phyloP scores from a whole-genome alignment of 2,113 vertebrate species.

The Corythornis vintsioides region DNA sequence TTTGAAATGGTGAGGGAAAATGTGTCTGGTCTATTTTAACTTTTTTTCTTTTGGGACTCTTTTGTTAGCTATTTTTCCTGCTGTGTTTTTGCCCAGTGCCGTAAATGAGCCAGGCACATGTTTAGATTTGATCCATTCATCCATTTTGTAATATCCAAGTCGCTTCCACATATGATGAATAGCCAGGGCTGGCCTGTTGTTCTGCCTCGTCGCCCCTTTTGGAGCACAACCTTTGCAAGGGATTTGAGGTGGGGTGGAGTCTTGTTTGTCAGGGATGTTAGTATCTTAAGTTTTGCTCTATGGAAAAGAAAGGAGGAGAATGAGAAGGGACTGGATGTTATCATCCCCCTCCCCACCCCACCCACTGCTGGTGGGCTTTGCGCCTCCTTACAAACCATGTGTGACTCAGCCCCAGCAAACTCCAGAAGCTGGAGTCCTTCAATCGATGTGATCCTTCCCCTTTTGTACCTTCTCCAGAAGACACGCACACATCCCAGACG shows the following conservation, averaged over 20 bases:
- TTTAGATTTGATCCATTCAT: not conserved
- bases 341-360: not conserved
- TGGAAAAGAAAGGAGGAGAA: not conserved
- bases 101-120: not conserved
- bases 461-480: slow-evolving; percentile 30
- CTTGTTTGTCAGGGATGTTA: not conserved
- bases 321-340: not conserved
- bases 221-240: not conserved
- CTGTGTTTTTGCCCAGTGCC: not conserved
- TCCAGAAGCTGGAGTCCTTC: slow-evolving; percentile 35
- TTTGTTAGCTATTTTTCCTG: not conserved
- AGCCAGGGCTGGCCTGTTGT: not conserved
- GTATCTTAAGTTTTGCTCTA: not conserved
- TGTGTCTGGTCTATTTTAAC: not conserved
- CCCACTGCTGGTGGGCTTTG: not conserved
- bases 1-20: not conserved
- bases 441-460: not conserved
- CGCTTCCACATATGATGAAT: not conserved
- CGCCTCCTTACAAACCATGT: not conserved
- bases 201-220: not conserved
- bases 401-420: not conserved
- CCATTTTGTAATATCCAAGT: not conserved
- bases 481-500: not conserved
- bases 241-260: not conserved
- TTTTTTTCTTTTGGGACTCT: not conserved